Conservation (phyloP, 2,888 invertebrate genomes). For the Teleiodes luculella region DNA sequence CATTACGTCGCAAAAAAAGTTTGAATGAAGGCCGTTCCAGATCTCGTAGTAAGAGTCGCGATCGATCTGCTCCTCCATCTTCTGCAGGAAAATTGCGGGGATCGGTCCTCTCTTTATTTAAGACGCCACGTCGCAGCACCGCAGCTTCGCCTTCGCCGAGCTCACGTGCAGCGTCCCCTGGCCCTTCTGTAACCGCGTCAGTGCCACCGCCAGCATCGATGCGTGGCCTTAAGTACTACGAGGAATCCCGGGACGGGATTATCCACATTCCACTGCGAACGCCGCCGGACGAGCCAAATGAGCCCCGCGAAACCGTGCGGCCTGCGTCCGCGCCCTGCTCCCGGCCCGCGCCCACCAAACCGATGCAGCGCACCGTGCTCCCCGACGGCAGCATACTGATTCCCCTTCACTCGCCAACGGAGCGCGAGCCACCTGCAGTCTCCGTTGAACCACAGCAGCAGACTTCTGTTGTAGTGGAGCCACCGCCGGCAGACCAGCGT, state of each 20-base stretch:
- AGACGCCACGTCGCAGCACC: conserved; percentile 68
- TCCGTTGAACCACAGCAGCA: not conserved
- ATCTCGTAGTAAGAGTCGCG: conserved; percentile 84
- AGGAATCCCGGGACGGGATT: conserved; percentile 80
- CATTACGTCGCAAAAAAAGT: conserved; percentile 61
- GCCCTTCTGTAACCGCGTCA: conserved; percentile 39
- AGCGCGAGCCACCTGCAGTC: conserved; percentile 23
- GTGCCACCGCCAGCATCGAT: conserved; percentile 38
- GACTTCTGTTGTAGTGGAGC: not conserved
- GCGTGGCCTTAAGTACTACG: conserved; percentile 78
- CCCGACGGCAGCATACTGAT: conserved; percentile 80
- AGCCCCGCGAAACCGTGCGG: conserved; percentile 27
- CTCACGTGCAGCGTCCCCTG: conserved; percentile 56
- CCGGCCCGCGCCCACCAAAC: conserved; percentile 39
- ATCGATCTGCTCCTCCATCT: conserved; percentile 79
- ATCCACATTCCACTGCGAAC: conserved; percentile 87
- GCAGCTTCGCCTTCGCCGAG: conserved; percentile 53
- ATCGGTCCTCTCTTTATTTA: conserved; percentile 83
- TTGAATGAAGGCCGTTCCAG: conserved; percentile 75
- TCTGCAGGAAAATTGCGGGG: conserved; percentile 77
- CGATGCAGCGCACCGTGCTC: conserved; percentile 56
- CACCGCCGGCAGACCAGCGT: not conserved
- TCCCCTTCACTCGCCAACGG: conserved; percentile 73
- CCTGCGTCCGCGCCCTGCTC: conserved; percentile 40
- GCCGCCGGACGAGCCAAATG: conserved; percentile 82